Evolutionary conservation across 1,140 invertebrate genomes (phyloP).

Genomic region (Lamellibrachia luymesi): DNA sequence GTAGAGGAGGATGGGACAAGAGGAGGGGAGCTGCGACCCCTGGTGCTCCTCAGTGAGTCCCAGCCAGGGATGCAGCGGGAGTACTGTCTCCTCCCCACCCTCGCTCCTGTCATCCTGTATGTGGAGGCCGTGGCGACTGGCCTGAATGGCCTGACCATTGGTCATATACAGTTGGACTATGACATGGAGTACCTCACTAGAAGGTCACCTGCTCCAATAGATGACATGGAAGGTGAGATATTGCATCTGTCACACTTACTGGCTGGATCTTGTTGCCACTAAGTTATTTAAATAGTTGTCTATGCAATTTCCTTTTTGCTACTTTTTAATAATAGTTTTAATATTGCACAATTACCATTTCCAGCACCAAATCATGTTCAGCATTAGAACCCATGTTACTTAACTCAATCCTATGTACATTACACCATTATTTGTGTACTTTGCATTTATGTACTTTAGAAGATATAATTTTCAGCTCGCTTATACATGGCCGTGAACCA

Average conservation of each 20-base stretch:
- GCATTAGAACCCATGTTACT: too few relatives aligned
- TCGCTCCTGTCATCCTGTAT: background rate
- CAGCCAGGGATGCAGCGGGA: conserved; percentile 57
- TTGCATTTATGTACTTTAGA: too few relatives aligned
- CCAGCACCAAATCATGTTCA: background rate
- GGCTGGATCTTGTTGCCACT: background rate
- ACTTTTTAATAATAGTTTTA: background rate
- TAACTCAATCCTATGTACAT: too few relatives aligned
- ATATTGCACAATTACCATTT: background rate
- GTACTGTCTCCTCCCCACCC: conserved; percentile 33
- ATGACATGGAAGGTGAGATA: background rate
- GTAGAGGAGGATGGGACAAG: conserved; percentile 66
- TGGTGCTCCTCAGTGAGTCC: conserved; percentile 67
- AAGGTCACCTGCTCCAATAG: background rate
- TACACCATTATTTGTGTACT: too few relatives aligned
- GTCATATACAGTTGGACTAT: background rate
- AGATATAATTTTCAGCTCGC: too few relatives aligned
- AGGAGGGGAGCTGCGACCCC: conserved; percentile 56
- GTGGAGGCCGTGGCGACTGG: background rate
- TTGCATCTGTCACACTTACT: background rate
- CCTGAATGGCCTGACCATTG: background rate
- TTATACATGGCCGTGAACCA: too few relatives aligned
- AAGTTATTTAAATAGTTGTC: background rate
- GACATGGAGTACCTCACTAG: background rate
- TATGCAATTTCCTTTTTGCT: background rate